A percentile compares a stretch with the other conserved stretches of the same genome.
These are phyloP conservation scores for Hydraecia micacea DNA, from an alignment of 2,888 invertebrate species.

Conservation along the genomic window DNA sequence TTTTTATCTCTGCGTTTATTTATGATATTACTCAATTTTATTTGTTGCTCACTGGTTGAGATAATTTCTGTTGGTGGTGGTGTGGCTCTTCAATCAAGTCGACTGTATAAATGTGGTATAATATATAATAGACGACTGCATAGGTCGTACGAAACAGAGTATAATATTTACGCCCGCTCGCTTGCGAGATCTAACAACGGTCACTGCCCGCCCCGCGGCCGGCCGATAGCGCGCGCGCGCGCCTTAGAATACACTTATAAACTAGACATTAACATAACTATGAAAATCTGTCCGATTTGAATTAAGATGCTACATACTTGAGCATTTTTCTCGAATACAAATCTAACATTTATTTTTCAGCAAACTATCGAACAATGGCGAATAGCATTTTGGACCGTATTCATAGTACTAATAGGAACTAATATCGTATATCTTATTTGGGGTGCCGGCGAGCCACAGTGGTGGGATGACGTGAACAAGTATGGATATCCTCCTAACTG, in stretches of 20 bases:
- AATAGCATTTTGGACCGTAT: conserved; percentile 94
- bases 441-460: conserved; percentile 94
- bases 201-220: too few species aligned
- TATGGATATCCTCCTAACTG: conserved; percentile 83
- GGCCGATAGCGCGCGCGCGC: too few species aligned
- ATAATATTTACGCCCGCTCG: too few species aligned
- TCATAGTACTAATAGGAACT: conserved; percentile 91
- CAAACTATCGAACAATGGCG: conserved; percentile 93
- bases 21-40: conserved; percentile 25
- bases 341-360: conserved; percentile 79
- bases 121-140: too few species aligned
- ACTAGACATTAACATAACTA: not conserved
- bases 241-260: not conserved
- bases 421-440: conserved; percentile 92
- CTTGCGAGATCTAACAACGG: too few species aligned
- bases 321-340: not conserved
- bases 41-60: too few species aligned
- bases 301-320: not conserved
- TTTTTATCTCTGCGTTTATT: not conserved
- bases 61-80: too few species aligned
- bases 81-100: too few species aligned
- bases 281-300: too few species aligned
- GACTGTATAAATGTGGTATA: too few species aligned
- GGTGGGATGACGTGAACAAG: conserved; percentile 93
- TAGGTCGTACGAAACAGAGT: too few species aligned